phyloP scores from a whole-genome alignment of 1,140 invertebrate genomes.

The Tetranychus urticae region DNA sequence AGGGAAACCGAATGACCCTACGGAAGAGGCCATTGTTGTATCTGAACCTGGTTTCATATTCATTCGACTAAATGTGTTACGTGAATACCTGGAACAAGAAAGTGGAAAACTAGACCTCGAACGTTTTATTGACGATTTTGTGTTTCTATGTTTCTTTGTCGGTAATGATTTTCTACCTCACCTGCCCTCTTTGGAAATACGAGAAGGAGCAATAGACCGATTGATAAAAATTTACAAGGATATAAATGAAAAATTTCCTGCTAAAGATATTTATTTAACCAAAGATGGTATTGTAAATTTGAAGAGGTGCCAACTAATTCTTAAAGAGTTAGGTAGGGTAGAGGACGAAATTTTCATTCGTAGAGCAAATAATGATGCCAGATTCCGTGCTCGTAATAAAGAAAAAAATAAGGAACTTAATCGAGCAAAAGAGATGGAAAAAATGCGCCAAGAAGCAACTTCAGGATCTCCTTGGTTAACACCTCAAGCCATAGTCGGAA shows the following conservation, averaged over 20 bases:
- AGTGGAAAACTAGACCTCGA: constrained; percentile 25
- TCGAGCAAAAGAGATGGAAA: not conserved
- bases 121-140: constrained; percentile 88
- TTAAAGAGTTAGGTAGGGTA: constrained; percentile 56
- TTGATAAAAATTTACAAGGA: constrained; percentile 85
- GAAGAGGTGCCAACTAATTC: constrained; percentile 69
- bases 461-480: not conserved
- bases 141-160: constrained; percentile 99
- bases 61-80: constrained; percentile 65
- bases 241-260: not conserved
- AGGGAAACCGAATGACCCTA: constrained; percentile 18
- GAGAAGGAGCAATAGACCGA: constrained; percentile 89
- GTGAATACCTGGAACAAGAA: constrained; percentile 69
- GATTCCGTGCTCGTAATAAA: constrained; percentile 29
- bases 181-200: constrained; percentile 88
- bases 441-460: not conserved
- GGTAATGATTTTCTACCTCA: constrained; percentile 99
- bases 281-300: constrained; percentile 80
- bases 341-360: constrained; percentile 96
- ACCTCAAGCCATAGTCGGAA: not conserved
- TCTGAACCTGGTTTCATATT: constrained; percentile 62
- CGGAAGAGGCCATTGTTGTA: not conserved
- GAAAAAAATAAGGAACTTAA: not conserved
- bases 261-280: constrained; percentile 41
- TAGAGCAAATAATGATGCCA: constrained; percentile 56